Base-by-base conservation (phyloP, 2,888 invertebrate species). In the Hypolimnas misippus region DNA sequence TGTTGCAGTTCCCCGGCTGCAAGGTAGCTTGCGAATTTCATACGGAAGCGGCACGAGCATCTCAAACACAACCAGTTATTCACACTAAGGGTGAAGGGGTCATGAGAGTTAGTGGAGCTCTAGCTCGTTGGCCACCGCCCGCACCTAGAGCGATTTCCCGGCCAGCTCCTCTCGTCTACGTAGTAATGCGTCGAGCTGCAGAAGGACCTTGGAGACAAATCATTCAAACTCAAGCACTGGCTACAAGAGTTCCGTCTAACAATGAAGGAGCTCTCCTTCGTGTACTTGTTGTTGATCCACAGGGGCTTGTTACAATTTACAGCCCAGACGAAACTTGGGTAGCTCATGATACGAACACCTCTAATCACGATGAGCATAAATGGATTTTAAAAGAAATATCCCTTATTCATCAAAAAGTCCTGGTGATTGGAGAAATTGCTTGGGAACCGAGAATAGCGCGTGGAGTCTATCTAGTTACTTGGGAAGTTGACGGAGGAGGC, bases 401-500 rank as follows among this genome's bases (percentile, higher is more conserved):
- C 6, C 91, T 95, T 49, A 95, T 95, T 69, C 95, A 95, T 82
- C 95, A 95, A 81, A 95, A 95, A 84, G 95, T 95, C 67, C 81
- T 94, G 40, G 94, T 94, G 42, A 95, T 95, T 70, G 95, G 95
- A 46, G 95, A 95, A 87, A 94, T 95, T 70, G 94, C 94, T 52
- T 95, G 95, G 95, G 94, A 95, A 74, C 93, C 94, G 8, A 94
- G 94, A 84, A 93, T 94, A 77, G 92, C 88, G 60, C 93, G 93
- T 57, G 94, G 94, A 25, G 94, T 96, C 63, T 96, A 96, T 86
- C 92, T 96, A 77, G 96, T 96, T 57, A 96, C 96, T 66, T 96
- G 96, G 96, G 96, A 96, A 93, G 95, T 96, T 59, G 95, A 95
- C 76, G 96, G 96, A 63, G 96, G 96, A 72, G 96, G 96, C 69